Conservation (phyloP, 2,797 vertebrate species). For the Sphenodon punctatus region DNA sequence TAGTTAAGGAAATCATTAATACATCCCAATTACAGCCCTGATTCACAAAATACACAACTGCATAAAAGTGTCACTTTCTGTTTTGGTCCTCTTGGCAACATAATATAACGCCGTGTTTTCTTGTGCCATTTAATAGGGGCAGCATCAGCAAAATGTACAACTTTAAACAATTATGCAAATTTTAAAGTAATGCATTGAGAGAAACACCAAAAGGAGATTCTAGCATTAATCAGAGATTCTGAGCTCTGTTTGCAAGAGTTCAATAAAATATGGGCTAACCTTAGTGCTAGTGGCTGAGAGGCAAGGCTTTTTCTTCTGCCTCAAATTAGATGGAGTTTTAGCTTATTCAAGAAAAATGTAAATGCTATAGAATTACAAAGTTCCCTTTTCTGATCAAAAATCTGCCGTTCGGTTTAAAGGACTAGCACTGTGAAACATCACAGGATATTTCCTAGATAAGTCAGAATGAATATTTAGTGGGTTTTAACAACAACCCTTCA, state of each 20-base stretch:
- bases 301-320: slow-evolving; percentile 14
- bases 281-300: slow-evolving; percentile 34
- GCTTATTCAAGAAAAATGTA: background rate
- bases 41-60: slow-evolving; percentile 37
- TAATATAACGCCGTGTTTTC: slow-evolving; percentile 7
- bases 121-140: slow-evolving; percentile 44
- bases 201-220: slow-evolving; percentile 45
- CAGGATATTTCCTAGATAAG: slow-evolving; percentile 21
- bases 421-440: slow-evolving; percentile 15
- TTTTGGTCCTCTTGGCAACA: slow-evolving; percentile 10
- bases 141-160: slow-evolving; percentile 54
- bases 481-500: slow-evolving; percentile 35
- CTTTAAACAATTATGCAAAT: slow-evolving; percentile 60
- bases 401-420: slow-evolving; percentile 44
- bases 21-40: slow-evolving; percentile 32
- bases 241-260: slow-evolving; percentile 42
- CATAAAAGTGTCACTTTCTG: slow-evolving; percentile 28
- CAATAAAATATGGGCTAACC: slow-evolving; percentile 23
- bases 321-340: slow-evolving; percentile 53
- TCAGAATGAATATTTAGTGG: slow-evolving; percentile 45
- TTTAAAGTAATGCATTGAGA: slow-evolving; percentile 47
- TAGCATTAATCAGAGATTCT: slow-evolving; percentile 43
- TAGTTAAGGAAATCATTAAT: slow-evolving; percentile 38
- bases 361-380: slow-evolving; percentile 18
- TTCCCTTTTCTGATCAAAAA: slow-evolving; percentile 29